Percentiles rank a stretch among this genome's conserved stretches.
Conservation (phyloP, 2,113 vertebrate genomes). For the Alexandromys fortis region DNA sequence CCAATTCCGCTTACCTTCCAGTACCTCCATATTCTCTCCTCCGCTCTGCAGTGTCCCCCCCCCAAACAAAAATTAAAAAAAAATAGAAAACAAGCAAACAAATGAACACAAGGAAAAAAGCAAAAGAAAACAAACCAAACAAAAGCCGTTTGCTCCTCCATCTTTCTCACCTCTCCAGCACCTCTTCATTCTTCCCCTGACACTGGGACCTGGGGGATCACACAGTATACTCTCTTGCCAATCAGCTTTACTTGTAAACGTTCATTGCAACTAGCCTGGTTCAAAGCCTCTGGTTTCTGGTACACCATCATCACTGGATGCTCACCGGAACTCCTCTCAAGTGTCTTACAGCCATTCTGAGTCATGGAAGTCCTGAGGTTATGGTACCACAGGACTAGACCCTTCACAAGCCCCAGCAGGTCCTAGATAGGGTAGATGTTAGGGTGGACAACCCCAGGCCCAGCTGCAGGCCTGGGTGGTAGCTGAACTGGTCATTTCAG, state of each 20-base stretch:
- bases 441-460: background rate
- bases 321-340: background rate
- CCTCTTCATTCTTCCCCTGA: background rate
- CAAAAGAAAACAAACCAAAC: background rate
- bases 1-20: background rate
- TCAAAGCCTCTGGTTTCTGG: background rate
- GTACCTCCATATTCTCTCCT: background rate
- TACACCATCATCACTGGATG: background rate
- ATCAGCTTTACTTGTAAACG: background rate
- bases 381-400: background rate
- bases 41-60: background rate
- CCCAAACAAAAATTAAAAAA: background rate
- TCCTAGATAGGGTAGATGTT: background rate
- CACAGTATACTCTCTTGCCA: background rate
- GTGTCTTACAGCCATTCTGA: background rate
- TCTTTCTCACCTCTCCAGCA: background rate
- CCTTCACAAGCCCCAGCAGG: background rate
- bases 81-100: background rate
- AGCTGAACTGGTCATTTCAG: background rate
- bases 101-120: background rate
- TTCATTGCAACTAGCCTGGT: background rate
- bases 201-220: background rate
- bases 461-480: background rate
- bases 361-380: background rate
- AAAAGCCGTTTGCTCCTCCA: background rate